Evolutionary conservation across 1,140 invertebrate species (phyloP), one percentile per base, ranked within the genome.

Genomic region (Manduca sexta): DNA sequence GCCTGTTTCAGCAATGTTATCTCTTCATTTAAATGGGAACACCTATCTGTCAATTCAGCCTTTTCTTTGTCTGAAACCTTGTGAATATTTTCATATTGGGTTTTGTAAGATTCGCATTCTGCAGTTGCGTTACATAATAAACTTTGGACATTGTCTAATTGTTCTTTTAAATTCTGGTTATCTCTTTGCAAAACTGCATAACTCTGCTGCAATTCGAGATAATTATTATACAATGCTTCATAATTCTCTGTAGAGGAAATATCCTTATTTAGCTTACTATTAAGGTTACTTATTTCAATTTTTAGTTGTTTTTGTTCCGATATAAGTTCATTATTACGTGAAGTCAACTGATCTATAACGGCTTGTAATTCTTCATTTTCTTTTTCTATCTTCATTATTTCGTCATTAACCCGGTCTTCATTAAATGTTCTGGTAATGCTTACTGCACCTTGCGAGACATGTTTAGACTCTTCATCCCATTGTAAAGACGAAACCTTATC

Each of bases 311-410:
- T 37, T 31, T 71, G 51, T 30, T 72, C 52, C 45, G 47, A 52
- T 10, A 49, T 47, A 18, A 80, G 51, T 48, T 75, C 58, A 44
- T 71, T 69, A 45, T 85, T 85, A 63, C 70, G 55, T 14, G 15
- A 39, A 48, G 59, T 76, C 15, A 85, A 51, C 42, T 67, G 65
- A 56, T 91, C 90, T 48, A 94, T 72, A 11, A 92, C 65, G 16
- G 87, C 67, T 65, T 94, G 91, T 40, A 95, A 74, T 53, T 94
- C 90, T 51, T 93, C 91, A 64, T 93, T 93, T 60, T 94, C 92
- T 34, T 84, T 83, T 45, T 89, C 89, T 13, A 93, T 71, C 52
- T 92, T 91, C 45, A 87, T 81, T 18, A 92, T 73, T 37, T 88
- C 88, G 14, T 87, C 85, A 45, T 88, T 88, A 3, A 88, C 49